Evolutionary conservation across 1,140 invertebrate species (phyloP).

Genomic region (Diorhabda sublineata): DNA sequence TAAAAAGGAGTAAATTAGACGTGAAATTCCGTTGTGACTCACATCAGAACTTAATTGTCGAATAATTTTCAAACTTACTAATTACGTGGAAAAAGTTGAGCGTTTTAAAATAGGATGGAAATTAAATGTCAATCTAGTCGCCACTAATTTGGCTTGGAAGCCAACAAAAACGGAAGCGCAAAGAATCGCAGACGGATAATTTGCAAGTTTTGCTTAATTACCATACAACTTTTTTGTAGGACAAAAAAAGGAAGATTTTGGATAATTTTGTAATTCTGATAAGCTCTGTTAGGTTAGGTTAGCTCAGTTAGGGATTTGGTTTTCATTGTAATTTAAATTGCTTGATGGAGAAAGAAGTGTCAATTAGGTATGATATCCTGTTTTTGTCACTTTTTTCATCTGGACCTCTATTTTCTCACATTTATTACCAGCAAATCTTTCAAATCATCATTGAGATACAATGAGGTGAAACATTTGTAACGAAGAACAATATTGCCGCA

Average conservation of each 20-base stretch:
- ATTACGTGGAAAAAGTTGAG: slow-evolving; percentile 8
- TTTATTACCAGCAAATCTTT: too few relatives aligned
- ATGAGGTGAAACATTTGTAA: too few relatives aligned
- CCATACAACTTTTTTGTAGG: not conserved
- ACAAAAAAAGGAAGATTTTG: not conserved
- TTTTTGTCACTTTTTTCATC: too few relatives aligned
- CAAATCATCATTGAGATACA: too few relatives aligned
- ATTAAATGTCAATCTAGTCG: slow-evolving; percentile 14
- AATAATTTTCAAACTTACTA: slow-evolving; percentile 5
- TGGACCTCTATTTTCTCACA: too few relatives aligned
- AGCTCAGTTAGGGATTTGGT: too few relatives aligned
- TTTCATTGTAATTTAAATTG: too few relatives aligned
- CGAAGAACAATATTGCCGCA: too few relatives aligned
- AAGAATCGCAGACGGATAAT: slow-evolving; percentile 6
- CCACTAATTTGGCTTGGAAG: slow-evolving; percentile 7
- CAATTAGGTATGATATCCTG: too few relatives aligned
- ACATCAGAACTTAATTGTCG: slow-evolving; percentile 4
- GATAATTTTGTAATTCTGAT: not conserved
- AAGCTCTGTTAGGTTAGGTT: too few relatives aligned
- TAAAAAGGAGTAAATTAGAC: slow-evolving; percentile 2
- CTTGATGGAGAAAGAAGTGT: too few relatives aligned
- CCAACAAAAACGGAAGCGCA: slow-evolving; percentile 9
- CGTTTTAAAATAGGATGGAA: slow-evolving; percentile 10
- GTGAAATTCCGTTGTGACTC: not conserved
- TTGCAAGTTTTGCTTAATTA: slow-evolving; percentile 8